These are phyloP conservation scores for Bubo bubo DNA, from an alignment of 2,113 vertebrate genomes.

Conservation along the genomic window DNA sequence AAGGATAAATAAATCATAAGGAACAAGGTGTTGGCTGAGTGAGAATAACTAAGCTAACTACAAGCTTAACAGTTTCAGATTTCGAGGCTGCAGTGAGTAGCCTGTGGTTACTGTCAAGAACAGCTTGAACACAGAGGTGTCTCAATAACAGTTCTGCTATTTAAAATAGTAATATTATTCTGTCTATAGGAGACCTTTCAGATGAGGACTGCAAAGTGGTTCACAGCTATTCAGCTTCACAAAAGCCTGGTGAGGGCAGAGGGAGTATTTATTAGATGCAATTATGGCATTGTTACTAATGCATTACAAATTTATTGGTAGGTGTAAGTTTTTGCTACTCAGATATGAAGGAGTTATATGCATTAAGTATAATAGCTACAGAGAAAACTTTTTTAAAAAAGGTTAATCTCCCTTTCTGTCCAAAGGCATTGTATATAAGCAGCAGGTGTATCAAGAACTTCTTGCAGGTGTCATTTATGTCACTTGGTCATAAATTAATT, in stretches of 20 bases:
- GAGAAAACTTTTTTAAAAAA: background rate
- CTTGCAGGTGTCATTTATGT: background rate
- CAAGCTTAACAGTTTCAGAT: slow-evolving; percentile 8
- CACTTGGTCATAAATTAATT: background rate
- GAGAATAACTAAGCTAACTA: background rate
- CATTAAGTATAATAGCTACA: background rate
- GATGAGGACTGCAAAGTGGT: slow-evolving; percentile 8
- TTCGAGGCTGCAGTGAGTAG: background rate
- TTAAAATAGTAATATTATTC: slow-evolving; percentile 44
- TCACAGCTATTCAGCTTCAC: slow-evolving; percentile 26
- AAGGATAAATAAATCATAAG: slow-evolving; percentile 21
- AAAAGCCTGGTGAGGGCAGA: slow-evolving; percentile 14
- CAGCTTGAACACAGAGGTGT: background rate
- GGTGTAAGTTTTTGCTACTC: background rate
- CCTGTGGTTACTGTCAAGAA: slow-evolving; percentile 40
- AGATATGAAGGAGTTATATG: background rate
- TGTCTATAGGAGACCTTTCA: slow-evolving; percentile 13
- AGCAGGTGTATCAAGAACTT: background rate
- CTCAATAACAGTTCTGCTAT: background rate
- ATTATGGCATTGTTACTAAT: background rate
- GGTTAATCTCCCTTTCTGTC: background rate
- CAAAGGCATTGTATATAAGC: background rate
- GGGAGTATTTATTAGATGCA: slow-evolving; percentile 9
- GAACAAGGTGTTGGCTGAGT: slow-evolving; percentile 34
- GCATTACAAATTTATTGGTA: slow-evolving; percentile 6